These are phyloP conservation scores for Drosophila truncata DNA, from an alignment of 1,140 invertebrate genomes.

Conservation along the genomic window DNA sequence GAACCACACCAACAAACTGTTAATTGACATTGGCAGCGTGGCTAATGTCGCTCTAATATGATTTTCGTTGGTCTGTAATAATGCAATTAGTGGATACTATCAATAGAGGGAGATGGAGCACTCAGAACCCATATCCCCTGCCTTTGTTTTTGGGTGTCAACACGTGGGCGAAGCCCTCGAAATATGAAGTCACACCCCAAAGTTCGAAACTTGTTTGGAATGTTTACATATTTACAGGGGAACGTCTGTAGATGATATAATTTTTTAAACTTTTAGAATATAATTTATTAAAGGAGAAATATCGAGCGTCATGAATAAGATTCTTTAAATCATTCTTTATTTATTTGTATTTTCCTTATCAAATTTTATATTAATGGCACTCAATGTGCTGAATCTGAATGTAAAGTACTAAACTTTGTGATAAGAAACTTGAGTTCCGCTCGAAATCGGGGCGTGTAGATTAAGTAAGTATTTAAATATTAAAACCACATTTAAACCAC, in stretches of 20 bases:
- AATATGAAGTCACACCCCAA: conserved; percentile 27
- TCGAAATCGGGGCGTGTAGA: background rate
- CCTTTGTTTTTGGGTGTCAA: background rate
- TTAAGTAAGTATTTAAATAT: background rate
- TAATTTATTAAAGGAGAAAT: no score
- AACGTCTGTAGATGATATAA: background rate
- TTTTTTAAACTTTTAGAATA: background rate
- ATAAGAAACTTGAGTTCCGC: background rate
- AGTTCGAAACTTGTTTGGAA: conserved; percentile 5
- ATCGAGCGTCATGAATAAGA: background rate
- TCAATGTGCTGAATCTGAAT: background rate
- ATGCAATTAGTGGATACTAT: conserved; percentile 50
- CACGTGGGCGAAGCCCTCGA: conserved; percentile 35
- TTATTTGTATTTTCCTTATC: background rate
- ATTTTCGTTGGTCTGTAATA: conserved; percentile 43
- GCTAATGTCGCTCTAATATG: conserved; percentile 51
- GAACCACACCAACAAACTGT: conserved; percentile 33
- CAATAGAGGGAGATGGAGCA: background rate
- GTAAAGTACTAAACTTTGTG: background rate
- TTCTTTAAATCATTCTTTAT: background rate
- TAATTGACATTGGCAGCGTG: conserved; percentile 57
- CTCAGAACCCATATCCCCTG: background rate
- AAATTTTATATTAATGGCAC: background rate
- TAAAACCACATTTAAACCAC: background rate
- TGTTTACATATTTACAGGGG: conserved; percentile 18